Evolutionary conservation across 2,888 invertebrate genomes (phyloP).

Genomic region (Orthosia gracilis): DNA sequence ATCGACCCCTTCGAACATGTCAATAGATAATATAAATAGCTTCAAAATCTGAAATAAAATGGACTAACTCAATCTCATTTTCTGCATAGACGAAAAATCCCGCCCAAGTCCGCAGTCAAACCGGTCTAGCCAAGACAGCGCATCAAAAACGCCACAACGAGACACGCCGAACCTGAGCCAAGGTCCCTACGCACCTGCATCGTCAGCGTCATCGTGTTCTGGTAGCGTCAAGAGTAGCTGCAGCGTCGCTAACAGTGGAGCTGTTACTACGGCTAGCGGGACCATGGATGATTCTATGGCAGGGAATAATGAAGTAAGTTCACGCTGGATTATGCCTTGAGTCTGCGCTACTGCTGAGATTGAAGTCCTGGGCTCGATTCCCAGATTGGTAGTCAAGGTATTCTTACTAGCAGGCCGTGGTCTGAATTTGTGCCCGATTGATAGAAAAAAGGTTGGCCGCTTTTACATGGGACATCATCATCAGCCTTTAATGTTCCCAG

Average conservation of each 20-base stretch:
- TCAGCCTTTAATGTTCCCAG: too few species aligned
- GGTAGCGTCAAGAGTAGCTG: conserved; percentile 81
- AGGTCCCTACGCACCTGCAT: conserved; percentile 86
- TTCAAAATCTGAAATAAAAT: background rate
- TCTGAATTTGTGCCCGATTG: too few species aligned
- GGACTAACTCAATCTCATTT: background rate
- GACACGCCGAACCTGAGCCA: conserved; percentile 78
- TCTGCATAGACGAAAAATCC: conserved; percentile 86
- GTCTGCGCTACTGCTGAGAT: too few species aligned
- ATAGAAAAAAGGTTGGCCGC: too few species aligned
- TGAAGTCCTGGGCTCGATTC: too few species aligned
- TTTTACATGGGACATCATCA: too few species aligned
- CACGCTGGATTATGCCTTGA: background rate
- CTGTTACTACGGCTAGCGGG: conserved; percentile 70
- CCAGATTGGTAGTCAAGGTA: too few species aligned
- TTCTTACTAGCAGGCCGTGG: too few species aligned
- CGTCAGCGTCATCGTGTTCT: conserved; percentile 77
- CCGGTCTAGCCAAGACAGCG: conserved; percentile 86
- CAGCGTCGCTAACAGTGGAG: conserved; percentile 79
- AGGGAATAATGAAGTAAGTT: conserved; percentile 79
- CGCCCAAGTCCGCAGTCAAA: conserved; percentile 89
- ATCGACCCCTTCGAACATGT: background rate
- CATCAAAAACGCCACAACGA: conserved; percentile 87
- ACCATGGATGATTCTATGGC: conserved; percentile 82
- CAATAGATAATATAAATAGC: background rate